These are phyloP conservation scores for Drosophila percnosoma DNA, from an alignment of 2,888 invertebrate species.

Conservation along the genomic window DNA sequence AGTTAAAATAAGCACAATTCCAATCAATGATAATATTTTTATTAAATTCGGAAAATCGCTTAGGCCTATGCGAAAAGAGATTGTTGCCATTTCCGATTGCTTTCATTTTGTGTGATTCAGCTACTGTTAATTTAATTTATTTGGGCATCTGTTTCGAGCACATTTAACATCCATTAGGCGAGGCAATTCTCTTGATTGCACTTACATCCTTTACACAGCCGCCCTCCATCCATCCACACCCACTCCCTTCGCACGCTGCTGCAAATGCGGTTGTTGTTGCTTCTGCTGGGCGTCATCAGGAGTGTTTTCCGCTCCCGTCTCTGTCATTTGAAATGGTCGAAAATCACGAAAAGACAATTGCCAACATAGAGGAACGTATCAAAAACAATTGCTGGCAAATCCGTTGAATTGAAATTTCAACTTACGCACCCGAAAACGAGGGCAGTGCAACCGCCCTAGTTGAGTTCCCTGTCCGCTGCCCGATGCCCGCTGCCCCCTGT, in stretches of 20 bases:
- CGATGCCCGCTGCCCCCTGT: background rate
- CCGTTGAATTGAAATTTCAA: slow-evolving; percentile 81
- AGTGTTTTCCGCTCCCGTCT: slow-evolving; percentile 19
- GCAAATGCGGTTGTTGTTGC: slow-evolving; percentile 1
- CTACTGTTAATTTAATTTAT: slow-evolving; percentile 76
- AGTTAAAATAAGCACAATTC: background rate
- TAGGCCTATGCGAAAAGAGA: background rate
- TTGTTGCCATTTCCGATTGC: slow-evolving; percentile 3
- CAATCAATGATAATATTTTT: background rate
- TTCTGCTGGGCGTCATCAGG: slow-evolving; percentile 59
- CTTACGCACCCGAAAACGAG: slow-evolving; percentile 63
- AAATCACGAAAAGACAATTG: slow-evolving; percentile 58
- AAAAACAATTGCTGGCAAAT: slow-evolving; percentile 77
- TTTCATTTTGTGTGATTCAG: slow-evolving; percentile 17
- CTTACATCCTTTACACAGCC: slow-evolving; percentile 46
- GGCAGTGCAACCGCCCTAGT: slow-evolving; percentile 38
- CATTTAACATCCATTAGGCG: slow-evolving; percentile 83
- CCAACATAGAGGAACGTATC: slow-evolving; percentile 59
- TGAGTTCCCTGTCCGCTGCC: slow-evolving; percentile 4
- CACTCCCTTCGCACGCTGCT: background rate
- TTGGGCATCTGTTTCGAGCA: slow-evolving; percentile 82
- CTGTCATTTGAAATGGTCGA: slow-evolving; percentile 20
- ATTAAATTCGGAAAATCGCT: background rate
- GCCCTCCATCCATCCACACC: background rate
- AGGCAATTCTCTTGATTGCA: slow-evolving; percentile 81